phyloP scores from a whole-genome alignment of 2,797 vertebrate genomes.

The Schizopygopsis malacanthus region DNA sequence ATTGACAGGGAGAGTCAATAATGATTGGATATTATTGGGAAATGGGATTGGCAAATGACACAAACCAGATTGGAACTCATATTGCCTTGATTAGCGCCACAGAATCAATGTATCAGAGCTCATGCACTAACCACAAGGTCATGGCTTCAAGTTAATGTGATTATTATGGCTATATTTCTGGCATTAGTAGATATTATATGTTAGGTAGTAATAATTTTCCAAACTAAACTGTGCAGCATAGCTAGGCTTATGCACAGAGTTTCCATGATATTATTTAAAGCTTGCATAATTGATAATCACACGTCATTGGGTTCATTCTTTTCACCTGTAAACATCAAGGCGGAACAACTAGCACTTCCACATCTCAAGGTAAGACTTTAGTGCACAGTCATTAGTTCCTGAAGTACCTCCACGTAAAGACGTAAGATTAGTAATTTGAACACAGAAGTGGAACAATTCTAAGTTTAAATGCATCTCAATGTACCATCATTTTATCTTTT shows the following conservation, averaged over 20 bases:
- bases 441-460: not conserved
- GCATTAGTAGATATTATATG: not conserved
- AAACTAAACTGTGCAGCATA: not conserved
- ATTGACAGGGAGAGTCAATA: not conserved
- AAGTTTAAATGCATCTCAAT: not conserved
- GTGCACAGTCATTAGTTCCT: not conserved
- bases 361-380: not conserved
- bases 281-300: constrained; percentile 19
- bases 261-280: not conserved
- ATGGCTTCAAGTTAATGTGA: not conserved
- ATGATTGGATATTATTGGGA: not conserved
- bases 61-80: not conserved
- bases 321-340: not conserved
- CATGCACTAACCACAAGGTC: not conserved
- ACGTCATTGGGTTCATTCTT: not conserved
- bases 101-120: not conserved
- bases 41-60: not conserved
- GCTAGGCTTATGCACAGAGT: not conserved
- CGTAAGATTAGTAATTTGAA: not conserved
- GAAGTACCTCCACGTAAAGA: not conserved
- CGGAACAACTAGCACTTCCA: not conserved
- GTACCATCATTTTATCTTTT: not conserved
- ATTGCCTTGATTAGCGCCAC: not conserved
- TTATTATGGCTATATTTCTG: not conserved
- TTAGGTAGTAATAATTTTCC: not conserved